Evolutionary conservation across 2,113 vertebrate genomes (phyloP).

Genomic region (Gnathonemus echidnorhynchus): DNA sequence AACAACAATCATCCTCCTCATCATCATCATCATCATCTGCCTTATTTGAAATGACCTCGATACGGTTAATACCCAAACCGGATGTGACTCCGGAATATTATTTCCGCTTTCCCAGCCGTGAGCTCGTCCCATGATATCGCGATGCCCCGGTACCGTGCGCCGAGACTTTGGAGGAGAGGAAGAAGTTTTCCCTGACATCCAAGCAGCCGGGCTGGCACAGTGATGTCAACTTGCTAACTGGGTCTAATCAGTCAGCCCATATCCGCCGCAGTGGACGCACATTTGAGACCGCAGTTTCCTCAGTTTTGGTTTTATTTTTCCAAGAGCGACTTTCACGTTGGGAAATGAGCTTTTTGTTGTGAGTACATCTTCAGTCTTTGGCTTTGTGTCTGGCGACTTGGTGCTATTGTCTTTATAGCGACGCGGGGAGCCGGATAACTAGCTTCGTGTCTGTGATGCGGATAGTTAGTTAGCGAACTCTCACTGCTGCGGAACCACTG

Average conservation of each 20-base stretch:
- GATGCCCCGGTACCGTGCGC: slow-evolving; percentile 10
- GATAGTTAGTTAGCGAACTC: neutral
- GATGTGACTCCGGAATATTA: neutral
- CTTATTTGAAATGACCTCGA: neutral
- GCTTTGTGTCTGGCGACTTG: slow-evolving; percentile 1
- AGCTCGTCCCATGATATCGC: slow-evolving; percentile 25
- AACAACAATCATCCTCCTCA: neutral
- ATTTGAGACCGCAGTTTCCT: neutral
- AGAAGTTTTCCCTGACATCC: slow-evolving; percentile 37
- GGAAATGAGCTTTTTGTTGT: slow-evolving; percentile 49
- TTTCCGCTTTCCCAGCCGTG: neutral
- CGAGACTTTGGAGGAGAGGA: slow-evolving; percentile 37
- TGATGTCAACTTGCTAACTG: neutral
- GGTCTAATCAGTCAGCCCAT: neutral
- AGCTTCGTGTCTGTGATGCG: neutral
- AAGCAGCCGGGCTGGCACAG: neutral
- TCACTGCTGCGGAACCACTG: neutral
- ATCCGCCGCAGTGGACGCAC: neutral
- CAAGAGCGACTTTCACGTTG: neutral
- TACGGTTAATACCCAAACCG: neutral
- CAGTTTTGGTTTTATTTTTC: neutral
- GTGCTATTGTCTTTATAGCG: slow-evolving; percentile 5
- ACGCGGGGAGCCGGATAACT: neutral
- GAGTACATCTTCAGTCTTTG: slow-evolving; percentile 26
- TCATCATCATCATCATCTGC: neutral